These are phyloP conservation scores for Clarias platycephalus DNA, from an alignment of 2,797 vertebrate genomes.

Conservation along the genomic window DNA sequence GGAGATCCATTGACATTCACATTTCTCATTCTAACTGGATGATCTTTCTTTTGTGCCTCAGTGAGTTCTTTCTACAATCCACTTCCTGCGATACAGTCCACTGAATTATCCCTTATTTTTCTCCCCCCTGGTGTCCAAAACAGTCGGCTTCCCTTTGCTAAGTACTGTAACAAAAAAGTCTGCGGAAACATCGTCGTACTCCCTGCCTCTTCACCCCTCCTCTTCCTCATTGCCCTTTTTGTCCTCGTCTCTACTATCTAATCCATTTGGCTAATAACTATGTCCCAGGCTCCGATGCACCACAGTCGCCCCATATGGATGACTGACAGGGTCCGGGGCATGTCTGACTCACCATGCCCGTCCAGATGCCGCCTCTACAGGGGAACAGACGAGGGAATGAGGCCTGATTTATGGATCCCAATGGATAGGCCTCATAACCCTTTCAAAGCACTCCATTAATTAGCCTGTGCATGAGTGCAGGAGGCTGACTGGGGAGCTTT, in stretches of 20 bases:
- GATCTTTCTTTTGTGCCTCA: constrained; percentile 52
- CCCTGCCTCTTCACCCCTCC: constrained; percentile 1
- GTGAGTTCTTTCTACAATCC: constrained; percentile 26
- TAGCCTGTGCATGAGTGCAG: constrained; percentile 46
- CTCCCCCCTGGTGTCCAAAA: constrained; percentile 16
- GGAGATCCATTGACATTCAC: constrained; percentile 50
- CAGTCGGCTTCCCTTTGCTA: constrained; percentile 37
- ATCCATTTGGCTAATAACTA: constrained; percentile 54
- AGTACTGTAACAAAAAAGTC: constrained; percentile 41
- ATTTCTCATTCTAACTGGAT: constrained; percentile 61
- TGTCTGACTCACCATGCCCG: constrained; percentile 23
- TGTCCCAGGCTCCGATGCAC: constrained; percentile 27
- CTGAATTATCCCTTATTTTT: constrained; percentile 21
- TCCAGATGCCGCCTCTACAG: constrained; percentile 26
- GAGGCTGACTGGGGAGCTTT: constrained; percentile 48
- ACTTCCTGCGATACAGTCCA: constrained; percentile 20
- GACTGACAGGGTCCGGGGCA: constrained; percentile 48
- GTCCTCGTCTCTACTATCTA: constrained; percentile 52
- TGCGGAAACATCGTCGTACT: constrained; percentile 25
- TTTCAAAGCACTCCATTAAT: constrained; percentile 59
- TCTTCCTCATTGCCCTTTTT: constrained; percentile 21
- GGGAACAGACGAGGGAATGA: constrained; percentile 18
- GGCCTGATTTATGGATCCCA: constrained; percentile 56
- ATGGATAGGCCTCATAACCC: constrained; percentile 45
- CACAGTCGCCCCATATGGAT: constrained; percentile 26